Base-by-base conservation (phyloP, 1,140 invertebrate genomes). In the Drosophila mayri region DNA sequence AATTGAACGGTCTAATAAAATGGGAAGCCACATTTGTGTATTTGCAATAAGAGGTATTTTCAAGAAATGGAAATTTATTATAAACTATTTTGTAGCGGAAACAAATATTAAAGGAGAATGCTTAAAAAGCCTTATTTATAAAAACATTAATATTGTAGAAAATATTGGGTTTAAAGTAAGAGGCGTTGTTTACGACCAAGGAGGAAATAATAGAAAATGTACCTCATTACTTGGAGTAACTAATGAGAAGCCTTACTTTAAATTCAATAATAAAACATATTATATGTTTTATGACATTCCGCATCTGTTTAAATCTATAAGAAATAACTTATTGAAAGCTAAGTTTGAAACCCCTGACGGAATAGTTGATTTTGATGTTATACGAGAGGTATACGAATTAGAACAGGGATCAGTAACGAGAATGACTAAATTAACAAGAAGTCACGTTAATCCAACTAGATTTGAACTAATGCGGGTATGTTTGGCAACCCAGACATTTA, bases 1-100 rank as follows among this genome's bases (percentile, higher is more conserved):
- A 55, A 14, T 38, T 38, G 52, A 55, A 22, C 20, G 52, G 20
- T 55, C 32, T 10, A 25, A 55, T 55, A 55, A 55, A 55, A 38
- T 55, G 4, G 35, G 14, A 25, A 25, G 9, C 32, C 32, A 37
- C 52, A 38, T 38, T 20, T 35, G 30, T 18, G 10, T 30, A 40
- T 58, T 41, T 41, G 22, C 41, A 28, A 43, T 60, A 8, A 4
- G 57, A 14, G 57, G 57, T 46, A n/a, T 41, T 10, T 44, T 4
- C 6, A 60, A 46, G n/a, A 60, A 60, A 46, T 46, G 6, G 20
- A 46, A 46, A 46, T 46, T 22, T 46, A 22, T 46, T 22, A 32
- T 59, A 16, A 59, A 44, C n/a, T 43, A 59, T 44, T 59, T 59
- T 22, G 35, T 55, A 11, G 20, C 43, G 5, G 43, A 44, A 44